Evolutionary conservation across 2,888 invertebrate species (phyloP), one percentile per base, ranked within the genome.

Genomic region (Nemotelus pantherinus): DNA sequence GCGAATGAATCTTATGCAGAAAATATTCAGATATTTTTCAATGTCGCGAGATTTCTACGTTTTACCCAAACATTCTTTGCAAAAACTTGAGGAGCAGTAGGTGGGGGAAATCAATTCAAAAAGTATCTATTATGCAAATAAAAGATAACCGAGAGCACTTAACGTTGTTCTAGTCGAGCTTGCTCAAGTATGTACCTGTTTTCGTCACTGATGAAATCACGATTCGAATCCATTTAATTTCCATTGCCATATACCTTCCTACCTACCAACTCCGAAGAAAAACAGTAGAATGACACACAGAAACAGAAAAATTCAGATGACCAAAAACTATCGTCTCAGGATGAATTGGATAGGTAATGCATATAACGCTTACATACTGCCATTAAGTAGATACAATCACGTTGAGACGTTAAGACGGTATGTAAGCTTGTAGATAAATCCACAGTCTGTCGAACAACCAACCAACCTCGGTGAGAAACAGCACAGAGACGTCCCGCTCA

Each of bases 371-470:
- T 45, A 44, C 10, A 65, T 41, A 43, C 63, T 65, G 25, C 58
- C 25, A 47, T 65, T 65, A 65, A 65, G 65, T 65, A 65, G 65
- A 65, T 65, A 65, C 65, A 65, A 44, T 65, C 65, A 47, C 47
- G 44, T 39, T 63, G 63, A 25, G 63, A 41, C 63, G 65, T 65
- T 65, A 65, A 65, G 65, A 65, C 65, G 65, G 47, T 65, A 44
- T 43, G 10, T 25, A 39, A 47, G 25, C 65, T 9, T 9, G 7
- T 65, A 44, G 10, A 65, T 63, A 25, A 47, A 65, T 65, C 44
- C 25, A 25, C 63, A 63, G 43, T 5, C 50, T 2, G 41, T 43
- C 39, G 41, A 41, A 63, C 43, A 43, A 63, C 63, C 7, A 41
- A 63, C 25, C 63, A 7, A 25, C 63, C 44, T 45, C n/a, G 10